Percentiles rank a stretch among this genome's conserved stretches.
Evolutionary conservation across 2,888 invertebrate genomes (phyloP).

Genomic region (Pharmacophagus antenor): DNA sequence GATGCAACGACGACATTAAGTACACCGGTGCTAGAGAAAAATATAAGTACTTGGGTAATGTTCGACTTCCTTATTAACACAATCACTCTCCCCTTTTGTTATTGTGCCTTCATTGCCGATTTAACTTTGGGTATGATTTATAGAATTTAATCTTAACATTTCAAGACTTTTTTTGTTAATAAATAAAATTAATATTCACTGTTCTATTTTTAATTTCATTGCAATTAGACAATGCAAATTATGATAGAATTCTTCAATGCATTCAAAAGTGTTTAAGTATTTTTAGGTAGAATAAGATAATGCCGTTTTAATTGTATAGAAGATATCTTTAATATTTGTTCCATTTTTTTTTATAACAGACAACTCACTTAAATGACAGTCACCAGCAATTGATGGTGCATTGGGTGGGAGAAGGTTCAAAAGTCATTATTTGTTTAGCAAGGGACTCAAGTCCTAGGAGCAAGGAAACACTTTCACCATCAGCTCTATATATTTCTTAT

Average conservation of each 20-base stretch:
- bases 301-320: background rate
- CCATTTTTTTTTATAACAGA: constrained; percentile 71
- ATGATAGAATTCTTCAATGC: no score
- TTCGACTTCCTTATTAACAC: constrained; percentile 57
- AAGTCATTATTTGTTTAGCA: constrained; percentile 92
- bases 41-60: constrained; percentile 76
- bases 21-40: constrained; percentile 56
- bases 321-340: constrained; percentile 1
- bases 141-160: constrained; percentile 3
- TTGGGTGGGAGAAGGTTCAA: constrained; percentile 94
- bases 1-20: constrained; percentile 52
- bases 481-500: constrained; percentile 91
- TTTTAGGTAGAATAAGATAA: background rate
- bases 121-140: constrained; percentile 40
- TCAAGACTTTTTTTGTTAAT: background rate
- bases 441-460: constrained; percentile 83
- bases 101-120: constrained; percentile 40
- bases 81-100: constrained; percentile 48
- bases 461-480: constrained; percentile 83
- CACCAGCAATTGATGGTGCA: constrained; percentile 95
- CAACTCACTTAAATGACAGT: constrained; percentile 88
- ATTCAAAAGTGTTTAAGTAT: no score
- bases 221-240: background rate
- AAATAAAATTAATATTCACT: background rate
- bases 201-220: background rate